Base-by-base conservation (phyloP, 1,140 invertebrate genomes). In the Cyclina sinensis region DNA sequence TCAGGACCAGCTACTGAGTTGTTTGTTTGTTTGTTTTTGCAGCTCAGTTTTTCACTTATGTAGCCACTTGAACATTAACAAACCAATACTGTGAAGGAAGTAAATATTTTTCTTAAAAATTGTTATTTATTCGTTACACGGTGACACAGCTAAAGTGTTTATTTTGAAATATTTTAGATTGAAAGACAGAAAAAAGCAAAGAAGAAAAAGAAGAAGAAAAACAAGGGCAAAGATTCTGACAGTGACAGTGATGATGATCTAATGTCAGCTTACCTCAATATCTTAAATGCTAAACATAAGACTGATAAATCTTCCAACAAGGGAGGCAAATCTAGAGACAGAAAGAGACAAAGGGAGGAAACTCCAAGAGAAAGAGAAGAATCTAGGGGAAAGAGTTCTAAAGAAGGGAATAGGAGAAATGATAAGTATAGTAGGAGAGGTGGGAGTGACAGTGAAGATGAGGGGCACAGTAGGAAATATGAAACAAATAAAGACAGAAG, bases 211-310 rank as follows among this genome's bases (percentile, higher is more conserved):
- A 86, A 59, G 14, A 80, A 90, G 62, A 79, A 80, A 30, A 18
- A 54, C 7, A 80, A 73, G 18, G 32, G 18, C 14, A 32, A 80
- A 18, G 39, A 43, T 35, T 39, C 57, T 81, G 79, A 76, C 39
- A 74, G 65, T 86, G 84, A 80, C 18, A 88, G 76, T n/a, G 86
- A 88, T 37, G 76, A 88, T 81, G 86, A 81, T 62, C n/a, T 88
- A n/a, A 73, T 88, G 76, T 80, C 86, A n/a, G 46, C 35, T 0
- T 88, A 88, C 81, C 59, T 88, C 16, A 88, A 57, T 73, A 88
- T 88, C 48, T 35, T 88, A n/a, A 86, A 79, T 48, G 16, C 30
- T 39, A 88, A 88, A 57, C 86, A 81, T 39, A 88, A 88, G 57
- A 37, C 39, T 37, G 78, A 57, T 18, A 79, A 84, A 57, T n/a